Base-by-base conservation (phyloP, 53 echinoderm and acorn worm genomes). In the Luidia sarsii region DNA sequence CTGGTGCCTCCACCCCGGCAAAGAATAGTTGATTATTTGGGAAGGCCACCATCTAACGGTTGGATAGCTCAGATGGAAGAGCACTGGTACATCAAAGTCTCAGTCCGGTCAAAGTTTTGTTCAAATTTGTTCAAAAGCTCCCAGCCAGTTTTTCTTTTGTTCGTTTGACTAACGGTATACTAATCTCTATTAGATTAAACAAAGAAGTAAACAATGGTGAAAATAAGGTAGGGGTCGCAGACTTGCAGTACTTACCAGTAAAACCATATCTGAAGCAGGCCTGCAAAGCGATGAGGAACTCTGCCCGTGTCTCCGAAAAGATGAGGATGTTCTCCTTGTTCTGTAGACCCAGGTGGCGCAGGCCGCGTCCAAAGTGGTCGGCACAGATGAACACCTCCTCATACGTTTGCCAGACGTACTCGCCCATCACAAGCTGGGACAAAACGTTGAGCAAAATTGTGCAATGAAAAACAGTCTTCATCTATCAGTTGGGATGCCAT, bases 191-290 rank as follows among this genome's bases (percentile, higher is more conserved):
- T 45, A 14, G 14, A 45, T 45, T 45, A 45, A 45, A 45, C 46
- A 45, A 7, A 45, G 46, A 45, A 45, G n/a, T n/a, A n/a, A n/a
- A n/a, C n/a, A n/a, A n/a, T n/a, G n/a, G n/a, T n/a, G n/a, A n/a
- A n/a, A n/a, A n/a, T n/a, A n/a, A n/a, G n/a, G n/a, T n/a, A n/a
- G n/a, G n/a, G n/a, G n/a, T n/a, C n/a, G n/a, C n/a, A n/a, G n/a
- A n/a, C n/a, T n/a, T n/a, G n/a, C 11, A 41, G 2, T 4, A 89
- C 86, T 49, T 81, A 94, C 94, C 94, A 82, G 94, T 85, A 34
- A 90, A 87, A 31, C 91, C 88, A 48, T 88, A 90, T 68, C 88
- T 90, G 90, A 94, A 94, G 59, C 94, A 90, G 21, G 94, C 94
- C 75, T 94, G 88, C 3, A 94, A 81, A 28, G 84, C 83, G 41